Evolutionary conservation across 2,113 vertebrate species (phyloP), one percentile per base, ranked within the genome.

Genomic region (Aviceda subcristata): DNA sequence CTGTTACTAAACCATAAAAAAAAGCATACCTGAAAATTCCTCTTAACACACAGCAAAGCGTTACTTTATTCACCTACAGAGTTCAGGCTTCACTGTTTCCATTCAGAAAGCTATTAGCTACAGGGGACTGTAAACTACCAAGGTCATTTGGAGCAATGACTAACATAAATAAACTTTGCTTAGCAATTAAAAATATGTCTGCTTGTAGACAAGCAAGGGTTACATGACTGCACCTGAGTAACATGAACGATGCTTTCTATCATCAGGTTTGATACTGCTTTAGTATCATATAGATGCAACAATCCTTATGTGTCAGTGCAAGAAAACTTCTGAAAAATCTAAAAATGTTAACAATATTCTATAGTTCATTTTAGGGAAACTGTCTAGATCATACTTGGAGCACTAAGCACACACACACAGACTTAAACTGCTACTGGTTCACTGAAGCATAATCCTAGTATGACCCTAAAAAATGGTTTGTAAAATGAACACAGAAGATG

Each of bases 101-200:
- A 34, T 84, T 92, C 91, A 89, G 64, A 86, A 91, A 80, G 83
- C 57, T 80, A 30, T 92, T 92, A 91, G 74, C 72, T 84, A 48
- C 57, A 88, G 30, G 14, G n/a, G 48, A 86, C 59, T 82, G 51
- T 73, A 86, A 83, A 79, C 68, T 88, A 39, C 41, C 63, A 73
- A 23, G 59, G 89, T 88, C 76, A 80, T 92, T 72, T 66, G 8
- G 36, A 84, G 59, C 45, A 72, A 50, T 66, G 56, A 27, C 57
- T 43, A 82, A 86, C 16, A 64, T 46, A 83, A 93, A 88, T 32
- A 75, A 92, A 92, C 48, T 79, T 79, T 66, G 45, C 41, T 83
- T 60, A 64, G 51, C 39, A 80, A 80, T 76, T 48, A 88, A 86
- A 92, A 89, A 72, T 63, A 72, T 10, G 16, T 34, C 76, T 86